Conservation (phyloP, 2,113 vertebrate genomes). For the Holacanthus passer region DNA sequence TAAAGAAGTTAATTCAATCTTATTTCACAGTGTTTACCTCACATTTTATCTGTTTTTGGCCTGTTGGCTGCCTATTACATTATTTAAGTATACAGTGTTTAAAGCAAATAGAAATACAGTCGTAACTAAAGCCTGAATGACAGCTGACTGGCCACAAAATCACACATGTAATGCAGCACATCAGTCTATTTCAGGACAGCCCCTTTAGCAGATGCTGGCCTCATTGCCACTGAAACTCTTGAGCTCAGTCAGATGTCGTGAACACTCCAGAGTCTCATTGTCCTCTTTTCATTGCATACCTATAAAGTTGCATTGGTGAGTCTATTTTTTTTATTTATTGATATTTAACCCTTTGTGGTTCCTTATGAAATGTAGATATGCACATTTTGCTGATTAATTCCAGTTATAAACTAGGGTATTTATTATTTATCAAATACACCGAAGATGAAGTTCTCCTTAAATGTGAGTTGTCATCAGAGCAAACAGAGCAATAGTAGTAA, state of each 20-base stretch:
- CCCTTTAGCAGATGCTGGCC: neutral
- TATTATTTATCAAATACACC: neutral
- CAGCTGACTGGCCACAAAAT: neutral
- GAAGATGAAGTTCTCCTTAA: neutral
- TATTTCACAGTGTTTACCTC: neutral
- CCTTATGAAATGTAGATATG: neutral
- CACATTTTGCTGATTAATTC: neutral
- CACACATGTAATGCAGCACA: neutral
- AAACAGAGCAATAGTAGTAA: neutral
- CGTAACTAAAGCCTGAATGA: neutral
- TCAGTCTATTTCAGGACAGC: neutral
- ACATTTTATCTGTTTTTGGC: neutral
- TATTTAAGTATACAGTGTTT: neutral
- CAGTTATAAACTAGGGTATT: neutral
- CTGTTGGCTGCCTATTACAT: neutral
- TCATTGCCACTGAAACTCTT: neutral
- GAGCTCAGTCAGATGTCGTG: neutral
- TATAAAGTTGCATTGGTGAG: slow-evolving; percentile 11
- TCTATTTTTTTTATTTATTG: neutral
- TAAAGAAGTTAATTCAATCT: neutral
- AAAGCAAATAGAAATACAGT: neutral
- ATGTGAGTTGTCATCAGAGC: neutral
- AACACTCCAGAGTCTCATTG: neutral
- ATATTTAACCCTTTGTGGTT: neutral
- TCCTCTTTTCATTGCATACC: neutral